phyloP scores from a whole-genome alignment of 2,797 vertebrate species.

The Aldrovandia affinis region DNA sequence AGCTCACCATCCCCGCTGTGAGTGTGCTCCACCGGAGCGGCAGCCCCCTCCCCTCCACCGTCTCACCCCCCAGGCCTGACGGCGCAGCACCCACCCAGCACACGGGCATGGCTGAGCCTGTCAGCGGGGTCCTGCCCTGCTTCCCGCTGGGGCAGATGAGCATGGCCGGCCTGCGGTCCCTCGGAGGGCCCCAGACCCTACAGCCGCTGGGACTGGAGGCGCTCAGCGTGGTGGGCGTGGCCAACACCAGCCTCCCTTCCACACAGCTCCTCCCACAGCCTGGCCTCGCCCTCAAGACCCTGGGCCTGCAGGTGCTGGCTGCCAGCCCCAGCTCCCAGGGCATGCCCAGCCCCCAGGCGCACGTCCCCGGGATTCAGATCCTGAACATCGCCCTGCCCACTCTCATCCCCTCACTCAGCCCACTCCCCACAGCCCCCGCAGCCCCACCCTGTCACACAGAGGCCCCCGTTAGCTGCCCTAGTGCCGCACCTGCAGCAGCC shows the following conservation, averaged over 20 bases:
- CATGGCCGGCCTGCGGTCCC: slow-evolving; percentile 76
- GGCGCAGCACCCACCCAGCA: slow-evolving; percentile 47
- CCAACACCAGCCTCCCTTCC: slow-evolving; percentile 72
- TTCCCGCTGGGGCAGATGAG: slow-evolving; percentile 87
- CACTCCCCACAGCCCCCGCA: slow-evolving; percentile 61
- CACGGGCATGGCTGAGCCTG: slow-evolving; percentile 76
- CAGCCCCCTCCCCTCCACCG: slow-evolving; percentile 65
- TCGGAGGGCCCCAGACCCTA: slow-evolving; percentile 67
- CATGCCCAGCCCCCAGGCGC: slow-evolving; percentile 73
- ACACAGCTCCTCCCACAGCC: slow-evolving; percentile 78
- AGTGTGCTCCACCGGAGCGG: slow-evolving; percentile 88
- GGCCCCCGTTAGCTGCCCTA: slow-evolving; percentile 35
- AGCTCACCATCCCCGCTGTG: slow-evolving; percentile 91
- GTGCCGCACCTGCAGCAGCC: slow-evolving; percentile 29
- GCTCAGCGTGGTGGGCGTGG: slow-evolving; percentile 85
- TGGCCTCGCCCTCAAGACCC: slow-evolving; percentile 85
- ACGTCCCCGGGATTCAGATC: slow-evolving; percentile 88
- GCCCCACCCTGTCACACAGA: slow-evolving; percentile 51
- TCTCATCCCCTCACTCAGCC: slow-evolving; percentile 85
- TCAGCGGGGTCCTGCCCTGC: slow-evolving; percentile 82
- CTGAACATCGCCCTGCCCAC: slow-evolving; percentile 91
- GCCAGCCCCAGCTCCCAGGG: slow-evolving; percentile 77
- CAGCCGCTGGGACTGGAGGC: slow-evolving; percentile 85
- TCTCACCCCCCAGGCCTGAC: slow-evolving; percentile 37
- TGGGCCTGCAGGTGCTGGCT: slow-evolving; percentile 89